Conservation (phyloP, 1,140 invertebrate species). For the Diachasma alloeum region DNA sequence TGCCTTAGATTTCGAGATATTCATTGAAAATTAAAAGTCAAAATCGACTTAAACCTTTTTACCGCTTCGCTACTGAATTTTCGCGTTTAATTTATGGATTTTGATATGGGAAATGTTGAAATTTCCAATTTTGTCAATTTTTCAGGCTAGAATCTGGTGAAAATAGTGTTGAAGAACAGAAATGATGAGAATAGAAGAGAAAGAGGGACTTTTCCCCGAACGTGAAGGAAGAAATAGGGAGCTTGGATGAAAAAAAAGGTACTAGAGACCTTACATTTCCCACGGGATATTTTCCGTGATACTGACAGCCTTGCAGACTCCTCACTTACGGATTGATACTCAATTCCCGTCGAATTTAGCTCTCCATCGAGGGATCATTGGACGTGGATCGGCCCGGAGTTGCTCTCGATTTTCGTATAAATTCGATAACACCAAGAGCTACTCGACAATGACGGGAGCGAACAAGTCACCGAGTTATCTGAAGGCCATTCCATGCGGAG, state of each 20-base stretch:
- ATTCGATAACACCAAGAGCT: slow-evolving; percentile 46
- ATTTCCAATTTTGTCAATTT: no score
- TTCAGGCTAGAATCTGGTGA: not conserved
- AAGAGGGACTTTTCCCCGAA: not conserved
- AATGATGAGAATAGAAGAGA: not conserved
- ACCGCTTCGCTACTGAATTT: no score
- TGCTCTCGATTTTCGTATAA: slow-evolving; percentile 47
- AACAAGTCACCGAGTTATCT: slow-evolving; percentile 38
- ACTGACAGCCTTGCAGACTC: slow-evolving; percentile 37
- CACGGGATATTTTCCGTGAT: slow-evolving; percentile 48
- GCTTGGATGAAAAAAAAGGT: slow-evolving; percentile 17
- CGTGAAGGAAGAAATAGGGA: not conserved
- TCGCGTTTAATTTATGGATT: no score
- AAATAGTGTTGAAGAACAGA: not conserved
- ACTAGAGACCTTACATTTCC: slow-evolving; percentile 51
- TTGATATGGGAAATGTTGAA: no score
- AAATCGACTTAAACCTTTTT: no score
- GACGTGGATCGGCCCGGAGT: slow-evolving; percentile 38
- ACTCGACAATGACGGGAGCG: slow-evolving; percentile 22
- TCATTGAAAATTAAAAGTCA: no score
- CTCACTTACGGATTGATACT: slow-evolving; percentile 59
- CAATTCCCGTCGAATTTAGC: slow-evolving; percentile 57
- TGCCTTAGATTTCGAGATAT: no score
- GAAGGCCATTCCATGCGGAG: not conserved
- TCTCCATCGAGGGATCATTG: slow-evolving; percentile 47